Conservation (phyloP, 2,113 vertebrate genomes). For the Rousettus leschenaultii region DNA sequence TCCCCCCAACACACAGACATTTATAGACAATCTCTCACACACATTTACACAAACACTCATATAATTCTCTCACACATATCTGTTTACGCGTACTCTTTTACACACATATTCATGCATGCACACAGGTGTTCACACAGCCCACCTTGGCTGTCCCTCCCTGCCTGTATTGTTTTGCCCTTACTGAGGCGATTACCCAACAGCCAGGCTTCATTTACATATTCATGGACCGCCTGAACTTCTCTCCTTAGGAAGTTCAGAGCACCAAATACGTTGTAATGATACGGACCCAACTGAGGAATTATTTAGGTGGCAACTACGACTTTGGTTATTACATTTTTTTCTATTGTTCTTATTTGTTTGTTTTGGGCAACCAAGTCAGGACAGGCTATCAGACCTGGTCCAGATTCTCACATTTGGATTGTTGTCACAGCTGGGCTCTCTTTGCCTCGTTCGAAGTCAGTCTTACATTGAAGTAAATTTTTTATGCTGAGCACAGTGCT, state of each 20-base stretch:
- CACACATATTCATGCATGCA: not conserved
- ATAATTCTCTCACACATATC: too few species aligned
- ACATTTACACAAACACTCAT: not conserved
- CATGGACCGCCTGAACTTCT: too few species aligned
- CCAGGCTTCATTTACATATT: not conserved
- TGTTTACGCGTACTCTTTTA: not conserved
- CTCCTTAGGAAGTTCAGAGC: not conserved
- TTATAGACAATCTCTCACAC: not conserved
- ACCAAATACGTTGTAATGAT: not conserved
- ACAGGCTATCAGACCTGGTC: not conserved
- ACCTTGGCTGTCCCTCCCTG: not conserved
- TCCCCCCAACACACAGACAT: not conserved
- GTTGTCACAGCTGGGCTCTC: not conserved
- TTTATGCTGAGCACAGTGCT: not conserved
- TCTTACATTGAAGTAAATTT: not conserved
- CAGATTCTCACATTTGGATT: not conserved
- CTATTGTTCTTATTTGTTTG: not conserved
- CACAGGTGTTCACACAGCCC: not conserved
- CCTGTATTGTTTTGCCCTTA: not conserved
- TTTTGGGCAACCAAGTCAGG: not conserved
- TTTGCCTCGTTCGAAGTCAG: not conserved
- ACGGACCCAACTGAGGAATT: too few species aligned
- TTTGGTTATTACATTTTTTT: not conserved
- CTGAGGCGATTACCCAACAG: not conserved
- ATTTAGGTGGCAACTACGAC: not conserved